Base-by-base conservation (phyloP, 92 coral and sea anemone species). In the Bergia puertoricense region DNA sequence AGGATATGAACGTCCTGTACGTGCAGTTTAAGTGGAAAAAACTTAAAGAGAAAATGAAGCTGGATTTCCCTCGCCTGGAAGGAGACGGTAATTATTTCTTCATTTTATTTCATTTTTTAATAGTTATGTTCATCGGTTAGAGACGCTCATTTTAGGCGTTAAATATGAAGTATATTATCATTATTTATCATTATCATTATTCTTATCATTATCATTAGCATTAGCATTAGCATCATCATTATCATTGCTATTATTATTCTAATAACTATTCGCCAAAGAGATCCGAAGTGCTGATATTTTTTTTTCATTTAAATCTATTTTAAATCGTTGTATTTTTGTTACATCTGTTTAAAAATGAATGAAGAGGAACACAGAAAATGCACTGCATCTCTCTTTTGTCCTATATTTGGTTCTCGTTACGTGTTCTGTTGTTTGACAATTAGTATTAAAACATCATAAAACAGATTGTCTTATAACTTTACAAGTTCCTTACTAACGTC, bases 1-100 rank as follows among this genome's bases (percentile, higher is more conserved):
- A 83, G 86, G 77, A 8, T 48, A 15, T 16, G 9, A 15, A 68
- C 0, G 65, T 68, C 20, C 44, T 0, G 65, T 83, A 83, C 62
- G 69, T 83, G 45, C 76, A 83, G 77, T 83, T 83, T 83, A 51
- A 36, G 30, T 83, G 86, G 86, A 20, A 69, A 69, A 20, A 83
- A 69, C 86, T 83, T 23, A 44, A 42, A 48, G 41, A 69, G 59
- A 83, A 83, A 69, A 83, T 83, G 86, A n/a, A 83, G 0, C 43
- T 83, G 77, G 86, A 74, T 3, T 83, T 44, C 39, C 44, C 77
- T 45, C 77, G 39, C 10, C 62, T 83, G 41, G 3, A 68, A 67
- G 86, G 86, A 83, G 76, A 68, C 57, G 77, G 76, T 83, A 46
- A 65, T 50, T 44, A 45, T 8, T 9, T 37, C 40, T 42, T 36